These are phyloP conservation scores for Phaethornis superciliosus DNA, from an alignment of 2,113 vertebrate genomes.

Conservation along the genomic window DNA sequence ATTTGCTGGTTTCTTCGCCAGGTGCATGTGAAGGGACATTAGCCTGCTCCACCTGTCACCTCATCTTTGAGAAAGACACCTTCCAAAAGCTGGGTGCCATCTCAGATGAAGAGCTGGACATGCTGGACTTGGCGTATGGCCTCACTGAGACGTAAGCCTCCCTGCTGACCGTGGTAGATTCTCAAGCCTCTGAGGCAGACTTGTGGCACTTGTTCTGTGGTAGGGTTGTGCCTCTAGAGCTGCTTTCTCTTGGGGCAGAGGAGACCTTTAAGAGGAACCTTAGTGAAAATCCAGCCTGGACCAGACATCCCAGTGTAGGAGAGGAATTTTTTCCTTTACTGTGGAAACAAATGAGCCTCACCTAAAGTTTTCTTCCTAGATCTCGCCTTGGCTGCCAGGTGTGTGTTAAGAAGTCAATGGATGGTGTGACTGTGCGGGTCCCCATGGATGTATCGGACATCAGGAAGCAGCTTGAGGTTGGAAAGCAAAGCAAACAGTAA, in stretches of 20 bases:
- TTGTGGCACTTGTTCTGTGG: neutral
- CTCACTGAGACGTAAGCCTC: slow-evolving; percentile 76
- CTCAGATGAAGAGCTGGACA: slow-evolving; percentile 80
- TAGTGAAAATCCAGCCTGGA: neutral
- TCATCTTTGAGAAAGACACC: slow-evolving; percentile 76
- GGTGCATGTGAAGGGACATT: slow-evolving; percentile 80
- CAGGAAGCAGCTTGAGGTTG: slow-evolving; percentile 52
- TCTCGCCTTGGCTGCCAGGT: slow-evolving; percentile 82
- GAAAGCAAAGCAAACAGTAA: slow-evolving; percentile 64
- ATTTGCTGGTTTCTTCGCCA: neutral
- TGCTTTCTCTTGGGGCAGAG: neutral
- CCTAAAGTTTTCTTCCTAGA: slow-evolving; percentile 51
- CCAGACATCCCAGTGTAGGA: neutral
- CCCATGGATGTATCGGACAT: slow-evolving; percentile 68
- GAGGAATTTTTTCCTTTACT: neutral
- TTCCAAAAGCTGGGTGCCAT: slow-evolving; percentile 71
- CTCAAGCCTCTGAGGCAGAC: neutral
- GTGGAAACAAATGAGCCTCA: neutral
- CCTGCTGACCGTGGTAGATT: neutral
- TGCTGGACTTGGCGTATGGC: slow-evolving; percentile 81
- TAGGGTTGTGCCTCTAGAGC: neutral
- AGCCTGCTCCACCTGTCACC: slow-evolving; percentile 82
- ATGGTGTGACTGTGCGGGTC: slow-evolving; percentile 75
- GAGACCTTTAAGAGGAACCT: neutral
- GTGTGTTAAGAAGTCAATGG: slow-evolving; percentile 73